These are phyloP conservation scores for Axea sp. DNA, from an alignment of 2,888 invertebrate genomes.

Conservation along the genomic window DNA sequence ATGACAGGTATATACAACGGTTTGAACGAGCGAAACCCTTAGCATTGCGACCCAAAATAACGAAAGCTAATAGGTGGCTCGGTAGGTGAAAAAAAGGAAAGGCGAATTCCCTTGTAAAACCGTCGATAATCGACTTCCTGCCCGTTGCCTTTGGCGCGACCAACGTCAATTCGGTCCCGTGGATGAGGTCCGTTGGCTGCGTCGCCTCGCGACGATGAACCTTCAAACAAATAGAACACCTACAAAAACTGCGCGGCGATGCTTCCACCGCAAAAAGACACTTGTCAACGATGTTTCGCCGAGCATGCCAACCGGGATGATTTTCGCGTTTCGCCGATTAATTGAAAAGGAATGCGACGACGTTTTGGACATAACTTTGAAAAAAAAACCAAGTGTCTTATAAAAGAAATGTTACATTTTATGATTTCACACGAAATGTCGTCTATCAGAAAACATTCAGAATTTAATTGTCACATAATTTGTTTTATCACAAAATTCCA, in stretches of 20 bases:
- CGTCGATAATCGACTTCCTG: constrained; percentile 78
- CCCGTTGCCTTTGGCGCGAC: constrained; percentile 63
- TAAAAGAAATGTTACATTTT: constrained; percentile 1
- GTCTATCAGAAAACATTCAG: no score
- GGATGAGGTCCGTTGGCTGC: constrained; percentile 56
- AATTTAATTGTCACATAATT: no score
- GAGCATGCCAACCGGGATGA: constrained; percentile 33
- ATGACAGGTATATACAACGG: constrained; percentile 48
- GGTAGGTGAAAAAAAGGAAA: constrained; percentile 66
- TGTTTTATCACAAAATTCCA: no score
- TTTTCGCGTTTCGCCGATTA: constrained; percentile 47
- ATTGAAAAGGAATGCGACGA: constrained; percentile 45
- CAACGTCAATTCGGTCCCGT: constrained; percentile 58
- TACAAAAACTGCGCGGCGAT: constrained; percentile 49
- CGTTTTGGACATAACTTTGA: constrained; percentile 25
- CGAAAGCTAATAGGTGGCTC: constrained; percentile 77
- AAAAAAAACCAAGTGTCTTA: constrained; percentile 5
- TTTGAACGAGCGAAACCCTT: constrained; percentile 71
- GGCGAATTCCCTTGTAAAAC: constrained; percentile 72
- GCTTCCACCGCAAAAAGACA: constrained; percentile 48
- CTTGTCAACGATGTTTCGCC: constrained; percentile 59
- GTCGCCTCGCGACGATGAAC: constrained; percentile 53
- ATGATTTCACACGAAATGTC: constrained; percentile 16
- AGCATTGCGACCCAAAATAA: constrained; percentile 75
- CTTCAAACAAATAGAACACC: constrained; percentile 63